Evolutionary conservation across 2,888 invertebrate species (phyloP).

Genomic region (Harpalus rufipes): DNA sequence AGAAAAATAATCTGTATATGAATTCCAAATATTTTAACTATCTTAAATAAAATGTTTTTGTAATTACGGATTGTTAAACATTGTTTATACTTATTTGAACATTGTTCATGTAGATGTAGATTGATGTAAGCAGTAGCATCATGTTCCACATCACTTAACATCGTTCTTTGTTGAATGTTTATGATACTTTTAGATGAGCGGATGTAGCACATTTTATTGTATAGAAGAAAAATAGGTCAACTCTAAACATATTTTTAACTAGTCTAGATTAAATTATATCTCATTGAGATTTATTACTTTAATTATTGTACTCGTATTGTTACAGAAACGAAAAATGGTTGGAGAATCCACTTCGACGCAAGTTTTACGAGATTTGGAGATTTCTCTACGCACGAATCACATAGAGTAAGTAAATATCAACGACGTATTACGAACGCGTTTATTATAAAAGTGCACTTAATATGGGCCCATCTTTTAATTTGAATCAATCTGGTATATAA

Average conservation of each 20-base stretch:
- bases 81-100: slow-evolving; percentile 4
- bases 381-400: slow-evolving; percentile 98
- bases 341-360: slow-evolving; percentile 98
- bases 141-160: slow-evolving; percentile 21
- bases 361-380: slow-evolving; percentile 98
- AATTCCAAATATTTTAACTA: too few relatives aligned
- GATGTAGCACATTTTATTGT: slow-evolving; percentile 51
- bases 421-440: background rate
- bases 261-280: slow-evolving; percentile 57
- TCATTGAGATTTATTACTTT: slow-evolving; percentile 34
- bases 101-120: background rate
- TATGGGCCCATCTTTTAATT: too few relatives aligned
- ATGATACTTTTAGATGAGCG: slow-evolving; percentile 23
- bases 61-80: background rate
- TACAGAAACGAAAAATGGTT: slow-evolving; percentile 97
- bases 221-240: slow-evolving; percentile 52
- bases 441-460: background rate
- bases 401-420: slow-evolving; percentile 92
- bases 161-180: slow-evolving; percentile 5
- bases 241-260: slow-evolving; percentile 60
- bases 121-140: background rate
- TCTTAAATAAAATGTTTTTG: too few relatives aligned
- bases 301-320: slow-evolving; percentile 66
- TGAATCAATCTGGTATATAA: too few relatives aligned
- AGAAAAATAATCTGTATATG: too few relatives aligned